phyloP scores from a whole-genome alignment of 2,113 vertebrate species.

The Coptodon rendalli region DNA sequence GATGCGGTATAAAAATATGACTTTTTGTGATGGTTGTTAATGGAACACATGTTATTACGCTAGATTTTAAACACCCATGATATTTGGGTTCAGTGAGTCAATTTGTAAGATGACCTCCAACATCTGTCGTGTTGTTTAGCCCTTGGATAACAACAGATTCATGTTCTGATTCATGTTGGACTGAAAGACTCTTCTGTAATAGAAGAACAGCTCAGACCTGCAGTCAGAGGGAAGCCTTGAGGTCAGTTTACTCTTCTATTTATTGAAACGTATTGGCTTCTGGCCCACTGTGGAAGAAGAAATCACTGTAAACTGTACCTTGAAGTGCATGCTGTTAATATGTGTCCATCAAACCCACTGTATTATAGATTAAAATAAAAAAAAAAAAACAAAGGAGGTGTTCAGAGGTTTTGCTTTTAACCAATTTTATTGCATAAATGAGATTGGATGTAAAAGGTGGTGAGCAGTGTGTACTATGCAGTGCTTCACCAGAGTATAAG shows the following conservation, averaged over 20 bases:
- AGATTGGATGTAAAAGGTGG: not conserved
- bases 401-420: not conserved
- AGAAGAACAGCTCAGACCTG: not conserved
- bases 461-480: not conserved
- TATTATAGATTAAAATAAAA: constrained; percentile 9
- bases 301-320: constrained; percentile 2
- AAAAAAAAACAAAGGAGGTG: not conserved
- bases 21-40: not conserved
- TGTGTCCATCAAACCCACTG: not conserved
- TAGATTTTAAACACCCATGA: not conserved
- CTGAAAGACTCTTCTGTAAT: constrained; percentile 17
- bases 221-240: not conserved
- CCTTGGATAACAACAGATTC: not conserved
- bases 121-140: not conserved
- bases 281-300: not conserved
- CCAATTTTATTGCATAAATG: constrained; percentile 31
- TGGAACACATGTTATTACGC: not conserved
- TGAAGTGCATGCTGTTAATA: not conserved
- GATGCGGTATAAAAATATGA: not conserved
- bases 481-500: not conserved
- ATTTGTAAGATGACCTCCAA: not conserved
- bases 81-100: not conserved
- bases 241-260: constrained; percentile 34
- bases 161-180: not conserved
- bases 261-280: constrained; percentile 25